A percentile compares a stretch with the other conserved stretches of the same genome.
Evolutionary conservation across 2,113 vertebrate species (phyloP).

Genomic region (Mugil cephalus): DNA sequence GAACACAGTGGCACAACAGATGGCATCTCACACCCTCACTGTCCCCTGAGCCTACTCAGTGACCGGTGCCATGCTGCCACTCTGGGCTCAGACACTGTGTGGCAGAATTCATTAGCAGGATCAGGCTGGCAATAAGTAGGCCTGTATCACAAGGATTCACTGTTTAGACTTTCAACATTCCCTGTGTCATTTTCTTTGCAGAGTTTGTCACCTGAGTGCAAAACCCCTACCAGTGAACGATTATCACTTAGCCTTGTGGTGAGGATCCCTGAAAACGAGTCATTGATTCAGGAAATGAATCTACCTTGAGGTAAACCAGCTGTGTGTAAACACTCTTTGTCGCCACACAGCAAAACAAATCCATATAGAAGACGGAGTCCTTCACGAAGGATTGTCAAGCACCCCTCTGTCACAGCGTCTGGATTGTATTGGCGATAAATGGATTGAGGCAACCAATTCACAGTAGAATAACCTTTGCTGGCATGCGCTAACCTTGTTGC

Average conservation of each 20-base stretch:
- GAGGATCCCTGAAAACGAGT: slow-evolving; percentile 48
- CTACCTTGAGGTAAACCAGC: slow-evolving; percentile 52
- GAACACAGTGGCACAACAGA: slow-evolving; percentile 55
- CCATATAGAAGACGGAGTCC: slow-evolving; percentile 29
- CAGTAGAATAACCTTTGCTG: slow-evolving; percentile 49
- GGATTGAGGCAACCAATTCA: slow-evolving; percentile 60
- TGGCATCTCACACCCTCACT: slow-evolving; percentile 50
- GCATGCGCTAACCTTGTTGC: slow-evolving; percentile 45
- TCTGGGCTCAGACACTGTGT: slow-evolving; percentile 50
- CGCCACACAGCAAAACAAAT: slow-evolving; percentile 61
- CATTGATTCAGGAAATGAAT: slow-evolving; percentile 74
- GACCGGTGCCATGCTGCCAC: slow-evolving; percentile 61
- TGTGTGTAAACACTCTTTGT: slow-evolving; percentile 52
- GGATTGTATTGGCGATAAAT: slow-evolving; percentile 57
- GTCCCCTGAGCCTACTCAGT: slow-evolving; percentile 61
- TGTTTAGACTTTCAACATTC: slow-evolving; percentile 9
- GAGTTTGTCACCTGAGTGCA: slow-evolving; percentile 7
- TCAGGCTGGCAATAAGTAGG: slow-evolving; percentile 56
- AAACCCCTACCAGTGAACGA: slow-evolving; percentile 15
- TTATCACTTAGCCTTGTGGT: slow-evolving; percentile 36
- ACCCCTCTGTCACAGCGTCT: slow-evolving; percentile 35
- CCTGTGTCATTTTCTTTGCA: slow-evolving; percentile 33
- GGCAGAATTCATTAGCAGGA: slow-evolving; percentile 71
- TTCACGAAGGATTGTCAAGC: slow-evolving; percentile 43
- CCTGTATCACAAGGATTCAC: neutral